Percentiles rank a stretch among this genome's conserved stretches.
These are phyloP conservation scores for Glossophaga mutica DNA, from an alignment of 2,797 vertebrate species.

Conservation along the genomic window DNA sequence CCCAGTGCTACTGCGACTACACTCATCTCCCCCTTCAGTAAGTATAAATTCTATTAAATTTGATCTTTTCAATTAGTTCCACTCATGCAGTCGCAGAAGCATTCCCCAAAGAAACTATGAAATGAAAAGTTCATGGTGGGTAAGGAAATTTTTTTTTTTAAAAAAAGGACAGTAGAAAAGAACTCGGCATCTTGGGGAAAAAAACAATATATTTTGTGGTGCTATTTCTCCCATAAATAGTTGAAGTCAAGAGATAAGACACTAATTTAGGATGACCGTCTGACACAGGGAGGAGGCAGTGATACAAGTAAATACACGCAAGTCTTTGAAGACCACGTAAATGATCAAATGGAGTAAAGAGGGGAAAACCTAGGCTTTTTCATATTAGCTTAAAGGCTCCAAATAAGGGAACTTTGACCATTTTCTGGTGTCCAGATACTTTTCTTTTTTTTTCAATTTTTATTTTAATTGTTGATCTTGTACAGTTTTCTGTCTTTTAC, in stretches of 20 bases:
- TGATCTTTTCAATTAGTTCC: constrained; percentile 70
- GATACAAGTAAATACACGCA: not conserved
- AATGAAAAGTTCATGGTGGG: not conserved
- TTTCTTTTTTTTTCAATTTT: constrained; percentile 30
- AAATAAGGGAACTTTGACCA: constrained; percentile 25
- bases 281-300: not conserved
- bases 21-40: constrained; percentile 46
- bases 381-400: not conserved
- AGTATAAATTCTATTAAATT: constrained; percentile 64
- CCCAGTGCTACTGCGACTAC: not conserved
- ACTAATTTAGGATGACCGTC: not conserved
- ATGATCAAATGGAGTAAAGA: not conserved
- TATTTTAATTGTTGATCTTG: too few relatives aligned
- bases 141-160: not conserved
- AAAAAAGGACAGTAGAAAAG: not conserved
- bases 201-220: not conserved
- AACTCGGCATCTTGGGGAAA: not conserved
- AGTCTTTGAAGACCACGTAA: not conserved
- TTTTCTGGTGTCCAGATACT: not conserved
- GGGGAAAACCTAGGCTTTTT: not conserved
- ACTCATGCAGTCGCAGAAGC: constrained; percentile 1
- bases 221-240: not conserved
- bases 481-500: too few relatives aligned
- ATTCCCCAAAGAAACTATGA: constrained; percentile 32
- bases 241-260: constrained; percentile 6